phyloP scores from a whole-genome alignment of 92 coral and sea anemone species.

The Paragorgia papillata region DNA sequence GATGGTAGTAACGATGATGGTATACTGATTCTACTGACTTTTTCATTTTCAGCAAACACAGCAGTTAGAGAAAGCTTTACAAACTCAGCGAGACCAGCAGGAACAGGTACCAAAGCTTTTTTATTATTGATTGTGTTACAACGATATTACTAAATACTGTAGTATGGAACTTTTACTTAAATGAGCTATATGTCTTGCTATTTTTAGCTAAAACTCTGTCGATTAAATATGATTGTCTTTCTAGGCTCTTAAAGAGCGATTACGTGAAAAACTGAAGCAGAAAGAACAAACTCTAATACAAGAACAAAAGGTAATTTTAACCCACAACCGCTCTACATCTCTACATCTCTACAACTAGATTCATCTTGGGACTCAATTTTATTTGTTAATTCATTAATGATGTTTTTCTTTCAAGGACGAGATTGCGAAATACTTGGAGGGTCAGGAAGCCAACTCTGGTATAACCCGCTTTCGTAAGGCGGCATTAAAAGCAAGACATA shows the following conservation, averaged over 20 bases:
- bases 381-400: too few relatives aligned
- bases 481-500: conserved; percentile 88
- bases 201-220: too few relatives aligned
- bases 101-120: conserved; percentile 61
- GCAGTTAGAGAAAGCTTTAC: conserved; percentile 71
- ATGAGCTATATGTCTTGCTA: too few relatives aligned
- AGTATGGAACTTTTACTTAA: background rate
- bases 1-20: too few relatives aligned
- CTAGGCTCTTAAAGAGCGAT: conserved; percentile 84
- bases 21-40: too few relatives aligned
- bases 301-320: conserved; percentile 73
- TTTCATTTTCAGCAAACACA: conserved; percentile 87
- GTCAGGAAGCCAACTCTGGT: conserved; percentile 43
- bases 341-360: background rate
- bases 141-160: background rate
- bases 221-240: too few relatives aligned
- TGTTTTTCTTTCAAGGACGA: conserved; percentile 60
- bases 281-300: conserved; percentile 65
- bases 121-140: background rate
- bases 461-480: conserved; percentile 82
- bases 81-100: conserved; percentile 74
- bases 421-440: conserved; percentile 60
- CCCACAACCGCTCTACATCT: background rate
- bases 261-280: conserved; percentile 72
- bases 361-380: background rate